Percentiles rank a stretch among this genome's conserved stretches.
Evolutionary conservation across 2,888 invertebrate genomes (phyloP).

Genomic region (Himalopsyche anomala): DNA sequence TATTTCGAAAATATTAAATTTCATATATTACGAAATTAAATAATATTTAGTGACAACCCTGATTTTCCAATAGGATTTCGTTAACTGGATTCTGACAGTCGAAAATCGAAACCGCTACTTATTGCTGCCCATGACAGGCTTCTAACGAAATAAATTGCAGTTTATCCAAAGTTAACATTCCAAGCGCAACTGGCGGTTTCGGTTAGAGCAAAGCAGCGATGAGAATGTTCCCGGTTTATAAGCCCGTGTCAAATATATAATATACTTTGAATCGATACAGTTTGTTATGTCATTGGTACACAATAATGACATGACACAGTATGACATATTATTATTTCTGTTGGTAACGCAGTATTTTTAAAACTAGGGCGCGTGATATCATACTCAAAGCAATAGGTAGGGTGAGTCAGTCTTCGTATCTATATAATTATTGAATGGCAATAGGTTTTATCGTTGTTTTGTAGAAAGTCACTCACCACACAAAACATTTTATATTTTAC

Average conservation of each 20-base stretch:
- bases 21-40: too few species aligned
- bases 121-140: not conserved
- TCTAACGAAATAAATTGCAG: slow-evolving; percentile 9
- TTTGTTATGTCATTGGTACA: slow-evolving; percentile 12
- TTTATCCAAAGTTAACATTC: not conserved
- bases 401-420: too few species aligned
- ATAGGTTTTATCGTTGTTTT: too few species aligned
- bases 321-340: slow-evolving; percentile 3
- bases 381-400: not conserved
- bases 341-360: slow-evolving; percentile 28
- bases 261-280: not conserved
- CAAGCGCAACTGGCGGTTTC: not conserved
- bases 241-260: not conserved
- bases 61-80: slow-evolving; percentile 18
- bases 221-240: not conserved
- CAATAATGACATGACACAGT: slow-evolving; percentile 26
- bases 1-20: too few species aligned
- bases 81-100: slow-evolving; percentile 42
- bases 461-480: too few species aligned
- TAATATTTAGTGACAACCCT: not conserved
- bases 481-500: too few species aligned
- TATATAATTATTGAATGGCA: too few species aligned
- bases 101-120: slow-evolving; percentile 29
- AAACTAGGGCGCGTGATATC: slow-evolving; percentile 43
- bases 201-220: not conserved